Percentiles rank a stretch among this genome's conserved stretches.
Conservation (phyloP, 2,888 invertebrate species). For the Aradus depressus region DNA sequence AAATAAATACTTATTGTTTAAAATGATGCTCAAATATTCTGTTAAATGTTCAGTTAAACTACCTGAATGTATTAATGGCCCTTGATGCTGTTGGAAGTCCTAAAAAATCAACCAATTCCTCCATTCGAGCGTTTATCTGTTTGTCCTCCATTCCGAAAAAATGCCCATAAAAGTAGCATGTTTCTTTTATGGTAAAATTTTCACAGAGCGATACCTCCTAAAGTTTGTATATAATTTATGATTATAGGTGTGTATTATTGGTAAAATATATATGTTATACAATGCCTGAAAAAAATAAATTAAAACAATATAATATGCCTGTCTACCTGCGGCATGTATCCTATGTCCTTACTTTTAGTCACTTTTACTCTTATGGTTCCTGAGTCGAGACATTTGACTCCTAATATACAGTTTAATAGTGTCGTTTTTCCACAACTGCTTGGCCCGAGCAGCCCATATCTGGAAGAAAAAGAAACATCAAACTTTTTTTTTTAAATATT, state of each 20-base stretch:
- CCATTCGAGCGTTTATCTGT: constrained; percentile 20
- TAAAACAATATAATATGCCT: not conserved
- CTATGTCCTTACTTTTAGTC: constrained; percentile 17
- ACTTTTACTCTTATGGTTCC: constrained; percentile 21
- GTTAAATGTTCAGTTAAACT: no score
- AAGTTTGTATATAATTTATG: constrained; percentile 1
- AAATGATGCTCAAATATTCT: no score
- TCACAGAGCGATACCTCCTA: constrained; percentile 26
- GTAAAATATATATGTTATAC: not conserved
- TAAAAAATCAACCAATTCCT: constrained; percentile 23
- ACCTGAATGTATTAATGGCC: constrained; percentile 27
- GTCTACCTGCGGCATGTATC: constrained; percentile 25
- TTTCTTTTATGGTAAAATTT: constrained; percentile 25
- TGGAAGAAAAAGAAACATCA: constrained; percentile 1
- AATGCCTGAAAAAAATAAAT: not conserved
- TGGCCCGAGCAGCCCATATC: constrained; percentile 26
- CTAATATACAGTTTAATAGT: constrained; percentile 24
- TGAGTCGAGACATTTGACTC: constrained; percentile 15
- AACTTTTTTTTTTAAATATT: not conserved
- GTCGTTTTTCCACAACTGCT: constrained; percentile 26
- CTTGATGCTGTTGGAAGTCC: constrained; percentile 20
- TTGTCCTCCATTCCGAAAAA: constrained; percentile 23
- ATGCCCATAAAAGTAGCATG: constrained; percentile 23
- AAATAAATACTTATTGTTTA: not conserved
- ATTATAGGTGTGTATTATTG: not conserved